Conservation (phyloP, 2,888 invertebrate genomes). For the Chironomus tentans region DNA sequence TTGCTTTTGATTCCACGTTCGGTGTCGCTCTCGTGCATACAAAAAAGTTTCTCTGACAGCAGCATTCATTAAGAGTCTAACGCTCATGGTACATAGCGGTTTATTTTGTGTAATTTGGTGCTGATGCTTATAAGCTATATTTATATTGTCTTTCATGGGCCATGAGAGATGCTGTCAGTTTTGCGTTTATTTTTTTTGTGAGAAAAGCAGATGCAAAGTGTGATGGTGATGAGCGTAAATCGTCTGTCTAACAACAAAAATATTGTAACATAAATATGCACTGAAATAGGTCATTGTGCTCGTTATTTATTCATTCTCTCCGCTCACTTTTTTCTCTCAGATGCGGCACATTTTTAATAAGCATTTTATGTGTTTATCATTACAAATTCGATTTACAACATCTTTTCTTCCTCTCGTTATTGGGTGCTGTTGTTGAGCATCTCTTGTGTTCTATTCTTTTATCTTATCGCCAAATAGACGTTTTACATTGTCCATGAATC, state of each 20-base stretch:
- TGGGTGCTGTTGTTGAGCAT: not conserved
- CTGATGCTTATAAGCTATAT: too few species aligned
- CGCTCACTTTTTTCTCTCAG: not conserved
- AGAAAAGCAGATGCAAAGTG: not conserved
- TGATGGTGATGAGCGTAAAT: not conserved
- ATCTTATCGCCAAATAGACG: not conserved
- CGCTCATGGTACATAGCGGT: not conserved
- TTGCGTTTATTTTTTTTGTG: not conserved
- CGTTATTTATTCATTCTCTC: too few species aligned
- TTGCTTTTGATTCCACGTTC: not conserved
- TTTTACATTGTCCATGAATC: not conserved
- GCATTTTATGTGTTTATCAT: not conserved
- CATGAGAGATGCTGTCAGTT: not conserved
- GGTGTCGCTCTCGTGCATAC: not conserved
- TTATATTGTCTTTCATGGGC: too few species aligned
- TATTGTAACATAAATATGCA: not conserved
- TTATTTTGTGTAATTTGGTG: not conserved
- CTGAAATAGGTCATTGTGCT: not conserved
- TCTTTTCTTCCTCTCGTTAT: not conserved
- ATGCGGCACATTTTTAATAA: not conserved
- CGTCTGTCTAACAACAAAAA: not conserved
- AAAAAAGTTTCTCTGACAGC: not conserved
- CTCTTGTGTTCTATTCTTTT: slow-evolving; percentile 5
- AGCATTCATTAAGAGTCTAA: too few species aligned
- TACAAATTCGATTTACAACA: not conserved